A percentile compares a stretch with the other conserved stretches of the same genome.
Evolutionary conservation across 2,113 vertebrate species (phyloP).

Genomic region (Clarias magur): DNA sequence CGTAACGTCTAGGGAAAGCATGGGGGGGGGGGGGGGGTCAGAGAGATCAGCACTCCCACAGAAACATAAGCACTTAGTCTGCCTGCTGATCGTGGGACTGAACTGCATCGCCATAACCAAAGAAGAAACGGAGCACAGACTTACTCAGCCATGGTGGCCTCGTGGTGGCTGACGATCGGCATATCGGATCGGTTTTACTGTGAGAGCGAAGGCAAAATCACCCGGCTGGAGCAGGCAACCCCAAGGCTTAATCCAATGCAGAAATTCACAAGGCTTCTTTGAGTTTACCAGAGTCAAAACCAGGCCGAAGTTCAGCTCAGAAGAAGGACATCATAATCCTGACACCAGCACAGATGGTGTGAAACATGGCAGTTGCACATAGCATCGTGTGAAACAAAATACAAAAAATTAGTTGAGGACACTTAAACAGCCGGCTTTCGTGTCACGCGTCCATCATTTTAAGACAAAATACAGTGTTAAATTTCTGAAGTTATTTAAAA

Average conservation of each 20-base stretch:
- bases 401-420: background rate
- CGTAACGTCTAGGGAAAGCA: background rate
- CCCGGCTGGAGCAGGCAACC: constrained; percentile 14
- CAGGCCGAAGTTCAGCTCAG: constrained; percentile 14
- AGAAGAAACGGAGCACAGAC: constrained; percentile 16
- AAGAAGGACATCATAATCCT: constrained; percentile 14
- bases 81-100: background rate
- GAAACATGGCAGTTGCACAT: constrained; percentile 11
- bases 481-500: background rate
- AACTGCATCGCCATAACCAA: constrained; percentile 4
- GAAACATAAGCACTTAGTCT: background rate
- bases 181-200: constrained; percentile 20
- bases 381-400: constrained; percentile 29
- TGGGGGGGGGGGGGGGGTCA: too few species aligned
- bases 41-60: background rate
- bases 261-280: constrained; percentile 7
- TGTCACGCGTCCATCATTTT: background rate
- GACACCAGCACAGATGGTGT: constrained; percentile 16
- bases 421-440: background rate
- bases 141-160: constrained; percentile 37
- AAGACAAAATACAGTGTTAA: background rate
- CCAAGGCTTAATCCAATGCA: constrained; percentile 16
- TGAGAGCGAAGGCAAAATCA: background rate
- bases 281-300: constrained; percentile 19
- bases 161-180: constrained; percentile 40